phyloP scores from a whole-genome alignment of 2,797 vertebrate genomes.

The Cryptoblepharus egeriae region DNA sequence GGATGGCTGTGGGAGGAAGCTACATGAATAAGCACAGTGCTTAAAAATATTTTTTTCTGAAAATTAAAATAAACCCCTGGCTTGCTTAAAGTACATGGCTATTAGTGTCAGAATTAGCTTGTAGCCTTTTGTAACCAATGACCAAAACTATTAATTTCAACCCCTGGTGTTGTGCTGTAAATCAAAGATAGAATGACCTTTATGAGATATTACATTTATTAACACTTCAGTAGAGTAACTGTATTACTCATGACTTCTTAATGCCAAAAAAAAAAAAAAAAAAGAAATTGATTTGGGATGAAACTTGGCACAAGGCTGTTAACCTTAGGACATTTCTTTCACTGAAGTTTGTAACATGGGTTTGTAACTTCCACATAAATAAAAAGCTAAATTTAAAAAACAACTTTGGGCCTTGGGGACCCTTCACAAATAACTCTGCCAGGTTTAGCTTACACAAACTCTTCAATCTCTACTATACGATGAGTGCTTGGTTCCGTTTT shows the following conservation, averaged over 20 bases:
- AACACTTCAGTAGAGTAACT: not conserved
- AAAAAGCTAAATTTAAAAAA: not conserved
- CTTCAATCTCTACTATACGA: not conserved
- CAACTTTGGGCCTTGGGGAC: not conserved
- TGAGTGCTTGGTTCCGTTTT: no score
- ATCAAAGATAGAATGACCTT: constrained; percentile 36
- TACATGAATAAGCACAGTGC: not conserved
- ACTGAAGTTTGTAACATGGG: not conserved
- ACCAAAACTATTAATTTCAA: constrained; percentile 39
- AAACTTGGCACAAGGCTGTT: constrained; percentile 8
- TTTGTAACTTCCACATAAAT: not conserved
- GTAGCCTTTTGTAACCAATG: constrained; percentile 33
- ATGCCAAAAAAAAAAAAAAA: constrained; percentile 22
- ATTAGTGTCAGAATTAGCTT: constrained; percentile 45
- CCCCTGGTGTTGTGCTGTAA: not conserved
- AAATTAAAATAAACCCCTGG: not conserved
- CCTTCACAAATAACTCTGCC: not conserved
- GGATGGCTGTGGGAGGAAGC: not conserved
- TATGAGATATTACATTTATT: constrained; percentile 27
- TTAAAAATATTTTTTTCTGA: not conserved
- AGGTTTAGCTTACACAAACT: not conserved
- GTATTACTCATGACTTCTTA: constrained; percentile 21
- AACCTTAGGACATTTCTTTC: constrained; percentile 9
- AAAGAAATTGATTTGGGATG: constrained; percentile 19
- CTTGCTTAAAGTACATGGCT: constrained; percentile 4